Evolutionary conservation across 2,113 vertebrate genomes (phyloP), one percentile per base, ranked within the genome.

Genomic region (Rhinopomastus cyanomelas): DNA sequence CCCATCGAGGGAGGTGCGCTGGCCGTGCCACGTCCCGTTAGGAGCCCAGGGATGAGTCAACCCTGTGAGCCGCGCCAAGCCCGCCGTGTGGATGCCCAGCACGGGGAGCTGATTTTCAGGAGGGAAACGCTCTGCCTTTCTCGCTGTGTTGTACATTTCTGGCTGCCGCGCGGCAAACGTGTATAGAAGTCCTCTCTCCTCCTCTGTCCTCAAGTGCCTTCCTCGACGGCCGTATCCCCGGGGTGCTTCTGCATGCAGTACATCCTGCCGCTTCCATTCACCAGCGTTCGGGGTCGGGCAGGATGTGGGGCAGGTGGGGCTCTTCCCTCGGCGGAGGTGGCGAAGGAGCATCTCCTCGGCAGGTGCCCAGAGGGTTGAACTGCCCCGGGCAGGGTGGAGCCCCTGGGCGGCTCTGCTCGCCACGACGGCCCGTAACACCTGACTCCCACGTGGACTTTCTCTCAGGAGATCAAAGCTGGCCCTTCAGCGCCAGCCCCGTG

Each of bases 81-180:
- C 57, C 34, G 49, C 0, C 8, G 8, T 6, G 49, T 11, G 82
- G 68, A 15, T 5, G 5, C 53, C 29, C 3, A 4, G 37, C 67
- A 9, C 48, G 3, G 19, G 36, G 77, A 86, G 87, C 76, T 83
- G 89, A 19, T 48, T 62, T 34, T 11, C 77, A 30, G 89, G 67
- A 88, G 94, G 83, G 59, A 30, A 46, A 25, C 0, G 37, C 80
- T 88, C 81, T 62, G 77, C 67, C 73, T 72, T 27, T 55, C 85
- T 72, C 1, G 68, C 85, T 94, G 67, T 23, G 30, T 56, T 89
- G 88, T 83, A 84, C 81, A 73, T 89, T 91, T 87, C 88, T 77
- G 78, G 46, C 89, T 83, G 78, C 78, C 89, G 36, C 9, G 3
- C 37, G 88, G 82, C 88, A 60, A 89, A 52, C 0, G 46, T 91